Percentiles rank a stretch among this genome's conserved stretches.
phyloP scores from a whole-genome alignment of 2,888 invertebrate genomes.

The Hedychridium roseum region DNA sequence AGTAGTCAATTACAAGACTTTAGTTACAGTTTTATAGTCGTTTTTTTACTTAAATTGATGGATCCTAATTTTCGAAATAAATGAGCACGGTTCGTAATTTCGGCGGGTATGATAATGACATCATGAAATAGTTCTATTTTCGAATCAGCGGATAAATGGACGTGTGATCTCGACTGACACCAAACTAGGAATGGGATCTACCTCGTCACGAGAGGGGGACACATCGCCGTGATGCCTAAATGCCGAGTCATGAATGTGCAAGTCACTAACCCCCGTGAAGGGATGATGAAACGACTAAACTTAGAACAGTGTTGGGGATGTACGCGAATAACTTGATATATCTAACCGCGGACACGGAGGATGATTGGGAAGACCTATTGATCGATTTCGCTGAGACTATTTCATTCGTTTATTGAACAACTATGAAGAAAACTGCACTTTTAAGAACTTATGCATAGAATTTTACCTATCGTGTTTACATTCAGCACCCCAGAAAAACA shows the following conservation, averaged over 20 bases:
- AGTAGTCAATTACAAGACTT: too few species aligned
- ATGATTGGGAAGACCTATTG: slow-evolving; percentile 42
- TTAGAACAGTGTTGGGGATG: slow-evolving; percentile 36
- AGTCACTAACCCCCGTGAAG: slow-evolving; percentile 51
- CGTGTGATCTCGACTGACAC: slow-evolving; percentile 29
- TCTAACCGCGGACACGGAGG: slow-evolving; percentile 37
- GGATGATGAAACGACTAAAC: slow-evolving; percentile 52
- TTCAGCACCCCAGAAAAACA: too few species aligned
- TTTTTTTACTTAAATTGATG: too few species aligned
- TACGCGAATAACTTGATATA: slow-evolving; percentile 52
- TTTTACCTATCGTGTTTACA: too few species aligned
- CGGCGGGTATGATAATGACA: slow-evolving; percentile 5
- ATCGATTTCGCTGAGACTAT: slow-evolving; percentile 47
- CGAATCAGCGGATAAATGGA: slow-evolving; percentile 33
- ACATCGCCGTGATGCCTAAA: slow-evolving; percentile 26
- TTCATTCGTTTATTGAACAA: too few species aligned
- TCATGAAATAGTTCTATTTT: slow-evolving; percentile 22
- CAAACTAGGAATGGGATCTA: slow-evolving; percentile 23
- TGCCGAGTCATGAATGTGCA: slow-evolving; percentile 49
- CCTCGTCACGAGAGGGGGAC: slow-evolving; percentile 19
- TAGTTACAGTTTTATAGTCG: too few species aligned
- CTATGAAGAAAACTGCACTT: too few species aligned
- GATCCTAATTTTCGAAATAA: too few species aligned
- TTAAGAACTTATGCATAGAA: too few species aligned
- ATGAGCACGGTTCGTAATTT: not conserved